phyloP scores from a whole-genome alignment of 2,888 invertebrate genomes.

The Dolichopus griseipennis region DNA sequence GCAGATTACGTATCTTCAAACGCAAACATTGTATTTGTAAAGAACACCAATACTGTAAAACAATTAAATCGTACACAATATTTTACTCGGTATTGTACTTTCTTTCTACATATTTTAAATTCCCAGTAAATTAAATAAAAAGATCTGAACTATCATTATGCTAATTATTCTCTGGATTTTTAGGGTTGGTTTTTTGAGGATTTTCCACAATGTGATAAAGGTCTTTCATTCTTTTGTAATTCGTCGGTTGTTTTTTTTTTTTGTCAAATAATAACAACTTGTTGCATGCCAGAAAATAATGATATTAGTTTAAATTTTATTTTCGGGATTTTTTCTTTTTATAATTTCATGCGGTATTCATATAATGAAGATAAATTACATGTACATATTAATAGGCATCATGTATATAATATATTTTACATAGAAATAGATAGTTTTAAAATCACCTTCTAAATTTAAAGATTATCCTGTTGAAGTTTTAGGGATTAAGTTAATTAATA shows the following conservation, averaged over 20 bases:
- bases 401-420: no score
- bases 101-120: background rate
- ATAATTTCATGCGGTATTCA: background rate
- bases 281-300: background rate
- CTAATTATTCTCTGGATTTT: background rate
- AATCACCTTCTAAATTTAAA: background rate
- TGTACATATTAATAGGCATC: no score
- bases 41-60: no score
- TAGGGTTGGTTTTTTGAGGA: constrained; percentile 1
- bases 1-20: no score
- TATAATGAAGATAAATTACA: no score
- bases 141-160: background rate
- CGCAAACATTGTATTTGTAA: no score
- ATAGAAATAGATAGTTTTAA: background rate
- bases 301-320: background rate
- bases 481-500: background rate
- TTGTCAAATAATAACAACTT: background rate
- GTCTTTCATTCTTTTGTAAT: background rate
- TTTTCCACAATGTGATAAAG: background rate
- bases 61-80: no score
- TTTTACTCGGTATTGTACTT: no score
- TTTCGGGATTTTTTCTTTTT: background rate
- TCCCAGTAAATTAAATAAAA: no score
- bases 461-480: background rate
- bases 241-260: background rate